Conservation (phyloP, 2,113 vertebrate species). For the Barnardius zonarius region DNA sequence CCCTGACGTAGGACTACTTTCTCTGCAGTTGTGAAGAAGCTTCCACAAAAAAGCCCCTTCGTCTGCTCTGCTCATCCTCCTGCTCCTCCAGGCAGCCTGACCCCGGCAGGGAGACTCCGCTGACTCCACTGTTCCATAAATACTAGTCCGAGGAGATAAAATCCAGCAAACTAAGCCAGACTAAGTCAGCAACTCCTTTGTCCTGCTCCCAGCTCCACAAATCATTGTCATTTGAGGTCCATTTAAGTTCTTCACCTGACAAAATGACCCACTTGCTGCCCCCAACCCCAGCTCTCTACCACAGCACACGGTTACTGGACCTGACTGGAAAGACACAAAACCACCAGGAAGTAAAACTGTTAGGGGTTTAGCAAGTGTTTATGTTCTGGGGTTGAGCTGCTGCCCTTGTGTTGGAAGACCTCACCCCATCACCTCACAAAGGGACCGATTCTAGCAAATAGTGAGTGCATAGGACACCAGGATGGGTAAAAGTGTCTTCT, state of each 20-base stretch:
- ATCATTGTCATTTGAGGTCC: neutral
- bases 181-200: neutral
- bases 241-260: neutral
- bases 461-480: neutral
- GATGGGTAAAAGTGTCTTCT: neutral
- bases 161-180: neutral
- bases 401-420: neutral
- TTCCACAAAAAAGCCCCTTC: neutral
- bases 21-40: neutral
- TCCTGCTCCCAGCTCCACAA: neutral
- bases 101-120: rapidly evolving
- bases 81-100: neutral
- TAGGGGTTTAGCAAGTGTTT: neutral
- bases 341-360: neutral
- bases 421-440: neutral
- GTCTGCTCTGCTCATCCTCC: neutral
- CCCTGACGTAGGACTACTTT: neutral
- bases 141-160: neutral
- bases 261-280: neutral
- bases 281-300: neutral
- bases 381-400: neutral
- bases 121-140: neutral
- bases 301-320: neutral
- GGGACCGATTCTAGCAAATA: neutral
- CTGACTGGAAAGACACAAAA: neutral